These are phyloP conservation scores for Mormyrus hasselquistii DNA, from an alignment of 2,797 vertebrate genomes.

Conservation along the genomic window DNA sequence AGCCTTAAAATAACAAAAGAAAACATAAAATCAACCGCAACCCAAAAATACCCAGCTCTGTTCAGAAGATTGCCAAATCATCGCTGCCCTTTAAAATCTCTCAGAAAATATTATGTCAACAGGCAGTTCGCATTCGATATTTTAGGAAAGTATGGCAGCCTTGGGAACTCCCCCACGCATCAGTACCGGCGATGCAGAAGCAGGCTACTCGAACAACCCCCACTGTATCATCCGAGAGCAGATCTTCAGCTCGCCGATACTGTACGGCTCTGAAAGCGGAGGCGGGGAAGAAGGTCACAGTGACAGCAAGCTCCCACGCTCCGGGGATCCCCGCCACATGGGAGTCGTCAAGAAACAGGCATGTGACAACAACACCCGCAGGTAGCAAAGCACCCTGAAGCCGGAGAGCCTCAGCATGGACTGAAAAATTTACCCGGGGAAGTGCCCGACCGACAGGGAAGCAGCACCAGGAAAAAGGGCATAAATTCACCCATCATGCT, in stretches of 20 bases:
- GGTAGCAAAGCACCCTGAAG: background rate
- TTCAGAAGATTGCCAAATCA: background rate
- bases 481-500: background rate
- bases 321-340: constrained; percentile 51
- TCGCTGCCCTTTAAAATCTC: background rate
- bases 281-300: constrained; percentile 55
- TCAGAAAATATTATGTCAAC: constrained; percentile 11
- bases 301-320: constrained; percentile 35
- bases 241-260: constrained; percentile 42
- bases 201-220: background rate
- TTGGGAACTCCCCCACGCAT: constrained; percentile 48
- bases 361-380: background rate
- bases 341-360: background rate
- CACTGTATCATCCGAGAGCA: constrained; percentile 37
- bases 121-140: background rate
- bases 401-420: background rate
- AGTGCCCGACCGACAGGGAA: background rate
- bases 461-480: background rate
- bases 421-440: background rate
- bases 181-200: constrained; percentile 29
- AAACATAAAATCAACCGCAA: background rate
- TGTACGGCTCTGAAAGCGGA: constrained; percentile 40
- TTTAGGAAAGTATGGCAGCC: constrained; percentile 19
- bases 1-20: background rate
- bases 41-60: background rate